These are phyloP conservation scores for Ladona fulva DNA, from an alignment of 1,140 invertebrate genomes.

Conservation along the genomic window DNA sequence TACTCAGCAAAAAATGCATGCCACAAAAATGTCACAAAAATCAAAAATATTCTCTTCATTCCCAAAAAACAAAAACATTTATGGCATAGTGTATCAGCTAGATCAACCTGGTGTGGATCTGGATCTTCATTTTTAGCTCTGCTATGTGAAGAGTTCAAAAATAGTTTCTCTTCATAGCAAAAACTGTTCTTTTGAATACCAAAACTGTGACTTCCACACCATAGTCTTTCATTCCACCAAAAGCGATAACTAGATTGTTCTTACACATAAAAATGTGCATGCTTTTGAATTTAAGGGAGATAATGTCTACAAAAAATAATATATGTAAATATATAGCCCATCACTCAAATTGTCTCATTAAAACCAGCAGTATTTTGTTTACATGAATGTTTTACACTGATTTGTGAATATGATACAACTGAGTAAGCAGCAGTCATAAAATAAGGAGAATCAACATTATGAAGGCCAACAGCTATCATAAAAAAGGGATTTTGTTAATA, in stretches of 20 bases:
- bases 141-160: no score
- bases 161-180: no score
- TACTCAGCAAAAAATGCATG: constrained; percentile 7
- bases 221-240: constrained; percentile 1
- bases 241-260: neutral
- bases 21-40: constrained; percentile 8
- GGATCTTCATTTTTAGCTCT: neutral
- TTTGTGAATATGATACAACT: neutral
- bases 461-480: neutral
- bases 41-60: neutral
- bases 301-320: neutral
- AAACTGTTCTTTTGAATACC: neutral
- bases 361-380: neutral
- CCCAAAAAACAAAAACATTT: neutral
- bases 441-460: neutral
- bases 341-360: constrained; percentile 7
- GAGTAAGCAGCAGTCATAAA: neutral
- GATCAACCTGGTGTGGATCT: neutral
- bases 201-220: neutral
- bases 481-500: neutral
- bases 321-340: constrained; percentile 2
- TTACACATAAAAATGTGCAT: constrained; percentile 6
- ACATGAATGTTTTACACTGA: neutral
- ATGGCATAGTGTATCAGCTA: neutral
- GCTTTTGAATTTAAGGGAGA: neutral